Evolutionary conservation across 2,888 invertebrate species (phyloP).

Genomic region (Apotomis betuletana): DNA sequence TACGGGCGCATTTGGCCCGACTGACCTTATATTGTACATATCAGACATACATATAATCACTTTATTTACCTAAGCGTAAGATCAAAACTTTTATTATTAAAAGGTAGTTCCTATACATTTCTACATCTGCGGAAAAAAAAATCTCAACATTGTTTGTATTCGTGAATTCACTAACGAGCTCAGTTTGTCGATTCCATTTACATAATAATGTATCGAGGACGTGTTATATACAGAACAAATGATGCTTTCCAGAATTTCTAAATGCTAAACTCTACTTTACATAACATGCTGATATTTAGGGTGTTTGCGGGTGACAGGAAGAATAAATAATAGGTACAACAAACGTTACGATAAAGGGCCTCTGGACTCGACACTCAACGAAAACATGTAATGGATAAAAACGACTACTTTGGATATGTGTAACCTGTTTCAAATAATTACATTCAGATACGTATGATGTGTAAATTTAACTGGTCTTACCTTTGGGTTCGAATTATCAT

Average conservation of each 20-base stretch:
- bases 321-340: slow-evolving; percentile 39
- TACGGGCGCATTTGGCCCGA: too few relatives aligned
- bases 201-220: slow-evolving; percentile 1
- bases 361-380: slow-evolving; percentile 31
- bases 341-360: slow-evolving; percentile 39
- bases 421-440: slow-evolving; percentile 11
- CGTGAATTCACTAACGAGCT: slow-evolving; percentile 5
- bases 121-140: not conserved
- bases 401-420: slow-evolving; percentile 2
- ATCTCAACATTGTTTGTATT: slow-evolving; percentile 11
- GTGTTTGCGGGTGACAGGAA: slow-evolving; percentile 40
- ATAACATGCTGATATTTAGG: slow-evolving; percentile 54
- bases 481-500: slow-evolving; percentile 1
- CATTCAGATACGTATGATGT: slow-evolving; percentile 1
- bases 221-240: not conserved
- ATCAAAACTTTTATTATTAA: not conserved
- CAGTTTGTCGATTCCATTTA: not conserved
- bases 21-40: too few relatives aligned
- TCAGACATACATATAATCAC: too few relatives aligned
- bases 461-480: slow-evolving; percentile 19
- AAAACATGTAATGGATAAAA: slow-evolving; percentile 22
- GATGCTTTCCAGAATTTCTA: slow-evolving; percentile 7
- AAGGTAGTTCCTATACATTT: not conserved
- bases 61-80: too few relatives aligned
- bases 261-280: slow-evolving; percentile 53